Evolutionary conservation across 2,888 invertebrate species (phyloP).

Genomic region (Acanthopleura granulata): DNA sequence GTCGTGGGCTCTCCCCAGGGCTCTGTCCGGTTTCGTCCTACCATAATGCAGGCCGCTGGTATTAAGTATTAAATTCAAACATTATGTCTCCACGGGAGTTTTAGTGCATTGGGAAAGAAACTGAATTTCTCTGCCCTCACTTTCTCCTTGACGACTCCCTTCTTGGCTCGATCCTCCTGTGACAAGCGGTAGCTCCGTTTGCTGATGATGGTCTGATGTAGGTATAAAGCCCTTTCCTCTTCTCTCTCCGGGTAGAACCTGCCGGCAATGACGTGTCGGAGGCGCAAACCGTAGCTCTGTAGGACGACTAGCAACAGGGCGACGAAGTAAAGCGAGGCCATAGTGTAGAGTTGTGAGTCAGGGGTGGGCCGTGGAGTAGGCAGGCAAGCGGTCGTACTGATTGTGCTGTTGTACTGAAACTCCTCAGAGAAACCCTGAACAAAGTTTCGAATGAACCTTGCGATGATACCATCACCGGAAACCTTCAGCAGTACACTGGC

Average conservation of each 20-base stretch:
- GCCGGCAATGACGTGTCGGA: neutral
- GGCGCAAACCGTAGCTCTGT: slow-evolving; percentile 9
- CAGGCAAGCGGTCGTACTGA: neutral
- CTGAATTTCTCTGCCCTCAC: too few species aligned
- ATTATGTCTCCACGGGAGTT: too few species aligned
- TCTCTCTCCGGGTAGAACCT: slow-evolving; percentile 10
- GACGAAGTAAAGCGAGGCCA: neutral
- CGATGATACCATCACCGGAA: neutral
- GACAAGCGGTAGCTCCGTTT: neutral
- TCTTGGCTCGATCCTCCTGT: too few species aligned
- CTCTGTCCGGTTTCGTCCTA: too few species aligned
- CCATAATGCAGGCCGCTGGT: too few species aligned
- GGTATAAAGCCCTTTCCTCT: neutral
- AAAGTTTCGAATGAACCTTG: neutral
- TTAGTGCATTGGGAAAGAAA: too few species aligned
- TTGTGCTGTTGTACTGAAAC: neutral
- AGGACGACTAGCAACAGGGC: neutral
- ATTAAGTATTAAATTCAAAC: too few species aligned
- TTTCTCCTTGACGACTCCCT: too few species aligned
- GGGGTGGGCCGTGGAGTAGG: neutral
- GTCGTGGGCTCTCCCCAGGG: too few species aligned
- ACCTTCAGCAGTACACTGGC: neutral
- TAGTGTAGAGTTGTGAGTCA: neutral
- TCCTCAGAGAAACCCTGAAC: neutral
- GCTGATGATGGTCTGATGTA: neutral